These are phyloP conservation scores for Enteromius paludinosus DNA, from an alignment of 2,797 vertebrate species.

Conservation along the genomic window DNA sequence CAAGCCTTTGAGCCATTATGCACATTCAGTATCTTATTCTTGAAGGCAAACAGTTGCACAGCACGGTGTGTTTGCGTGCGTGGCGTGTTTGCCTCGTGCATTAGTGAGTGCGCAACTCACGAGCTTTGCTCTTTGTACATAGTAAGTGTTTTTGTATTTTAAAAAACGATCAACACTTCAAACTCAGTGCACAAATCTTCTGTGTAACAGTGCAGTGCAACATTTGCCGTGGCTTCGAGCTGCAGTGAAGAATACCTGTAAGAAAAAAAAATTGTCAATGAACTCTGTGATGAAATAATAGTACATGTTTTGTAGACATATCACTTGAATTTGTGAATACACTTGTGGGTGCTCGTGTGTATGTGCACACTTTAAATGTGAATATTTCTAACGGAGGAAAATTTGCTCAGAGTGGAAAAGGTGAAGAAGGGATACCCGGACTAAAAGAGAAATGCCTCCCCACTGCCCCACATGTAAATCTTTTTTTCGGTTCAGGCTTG, in stretches of 20 bases:
- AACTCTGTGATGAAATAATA: conserved; percentile 41
- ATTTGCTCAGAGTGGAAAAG: conserved; percentile 3
- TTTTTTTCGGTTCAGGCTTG: not conserved
- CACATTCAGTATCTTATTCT: conserved; percentile 38
- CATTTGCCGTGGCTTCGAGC: conserved; percentile 38
- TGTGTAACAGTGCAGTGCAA: conserved; percentile 48
- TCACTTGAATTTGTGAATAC: conserved; percentile 51
- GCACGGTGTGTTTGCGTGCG: not conserved
- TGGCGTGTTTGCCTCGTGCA: conserved; percentile 36
- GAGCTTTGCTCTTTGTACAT: conserved; percentile 49
- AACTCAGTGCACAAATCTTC: conserved; percentile 50
- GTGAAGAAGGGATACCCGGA: conserved; percentile 31
- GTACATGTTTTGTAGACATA: conserved; percentile 51
- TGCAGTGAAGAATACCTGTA: conserved; percentile 39
- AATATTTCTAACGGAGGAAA: conserved; percentile 46
- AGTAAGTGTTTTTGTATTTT: conserved; percentile 55
- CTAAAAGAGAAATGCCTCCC: conserved; percentile 30
- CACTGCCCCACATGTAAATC: conserved; percentile 22
- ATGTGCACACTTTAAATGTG: conserved; percentile 53
- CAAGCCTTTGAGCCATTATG: conserved; percentile 50
- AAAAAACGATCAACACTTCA: conserved; percentile 37
- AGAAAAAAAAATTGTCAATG: conserved; percentile 27
- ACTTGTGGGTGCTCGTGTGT: conserved; percentile 53
- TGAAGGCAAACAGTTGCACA: conserved; percentile 36
- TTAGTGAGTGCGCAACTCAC: conserved; percentile 27